Evolutionary conservation across 2,888 invertebrate species (phyloP).

Genomic region (Smittia aterrima): DNA sequence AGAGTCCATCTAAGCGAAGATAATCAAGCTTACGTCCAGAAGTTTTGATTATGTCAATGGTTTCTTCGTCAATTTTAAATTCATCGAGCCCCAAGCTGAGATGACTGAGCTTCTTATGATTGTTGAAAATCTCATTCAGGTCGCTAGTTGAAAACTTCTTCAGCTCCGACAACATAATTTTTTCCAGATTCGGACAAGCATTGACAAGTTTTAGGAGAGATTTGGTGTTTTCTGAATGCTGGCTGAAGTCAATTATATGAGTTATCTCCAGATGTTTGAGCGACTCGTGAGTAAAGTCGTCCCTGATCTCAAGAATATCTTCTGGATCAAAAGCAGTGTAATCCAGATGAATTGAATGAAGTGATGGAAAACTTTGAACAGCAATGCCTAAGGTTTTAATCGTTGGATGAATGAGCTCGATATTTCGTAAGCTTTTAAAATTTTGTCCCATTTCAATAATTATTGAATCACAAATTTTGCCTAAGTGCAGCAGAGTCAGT

Average conservation of each 20-base stretch:
- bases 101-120: not conserved
- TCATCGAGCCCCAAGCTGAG: not conserved
- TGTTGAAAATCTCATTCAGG: not conserved
- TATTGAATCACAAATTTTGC: not conserved
- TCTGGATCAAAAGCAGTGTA: not conserved
- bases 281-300: not conserved
- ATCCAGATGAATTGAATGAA: not conserved
- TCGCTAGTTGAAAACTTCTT: not conserved
- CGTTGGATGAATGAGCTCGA: slow-evolving; percentile 7
- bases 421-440: not conserved
- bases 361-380: not conserved
- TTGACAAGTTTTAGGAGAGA: not conserved
- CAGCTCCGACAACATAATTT: slow-evolving; percentile 6
- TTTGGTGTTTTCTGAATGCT: not conserved
- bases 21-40: not conserved
- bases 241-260: not conserved
- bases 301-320: not conserved
- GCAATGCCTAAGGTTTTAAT: not conserved
- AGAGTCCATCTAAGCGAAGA: not conserved
- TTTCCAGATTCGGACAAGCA: slow-evolving; percentile 2
- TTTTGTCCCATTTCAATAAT: not conserved
- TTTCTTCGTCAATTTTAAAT: not conserved
- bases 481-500: not conserved
- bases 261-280: not conserved
- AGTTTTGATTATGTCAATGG: not conserved